A percentile compares a stretch with the other conserved stretches of the same genome.
These are phyloP conservation scores for Megatriorchis doriae DNA, from an alignment of 2,113 vertebrate species.

Conservation along the genomic window DNA sequence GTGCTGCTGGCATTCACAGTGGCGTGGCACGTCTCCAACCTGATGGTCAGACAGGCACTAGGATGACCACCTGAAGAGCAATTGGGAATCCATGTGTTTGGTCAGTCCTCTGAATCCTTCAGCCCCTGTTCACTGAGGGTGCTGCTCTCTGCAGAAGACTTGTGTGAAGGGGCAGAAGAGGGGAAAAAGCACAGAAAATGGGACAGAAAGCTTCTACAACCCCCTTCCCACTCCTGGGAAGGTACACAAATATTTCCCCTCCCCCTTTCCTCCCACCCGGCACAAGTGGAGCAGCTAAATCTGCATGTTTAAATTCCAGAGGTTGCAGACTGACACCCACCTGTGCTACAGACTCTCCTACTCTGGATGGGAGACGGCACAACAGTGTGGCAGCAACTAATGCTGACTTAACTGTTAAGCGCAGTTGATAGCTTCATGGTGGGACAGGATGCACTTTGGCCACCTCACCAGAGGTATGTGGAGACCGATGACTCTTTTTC, in stretches of 20 bases:
- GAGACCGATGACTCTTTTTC: constrained; percentile 7
- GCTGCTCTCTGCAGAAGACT: background rate
- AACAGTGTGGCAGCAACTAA: background rate
- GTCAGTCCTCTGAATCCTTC: background rate
- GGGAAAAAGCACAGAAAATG: background rate
- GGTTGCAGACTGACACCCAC: background rate
- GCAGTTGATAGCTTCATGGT: background rate
- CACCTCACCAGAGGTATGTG: constrained; percentile 32
- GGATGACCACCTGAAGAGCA: background rate
- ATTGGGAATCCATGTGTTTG: background rate
- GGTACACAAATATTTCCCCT: background rate
- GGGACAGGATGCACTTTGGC: constrained; percentile 27
- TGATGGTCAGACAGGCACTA: background rate
- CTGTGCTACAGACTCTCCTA: background rate
- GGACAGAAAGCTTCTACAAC: background rate
- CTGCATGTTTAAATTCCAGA: background rate
- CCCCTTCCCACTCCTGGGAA: background rate
- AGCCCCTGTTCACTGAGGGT: background rate
- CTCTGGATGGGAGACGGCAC: background rate
- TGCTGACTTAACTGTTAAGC: background rate
- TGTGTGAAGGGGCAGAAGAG: background rate
- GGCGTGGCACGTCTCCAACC: background rate
- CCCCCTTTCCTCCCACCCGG: background rate
- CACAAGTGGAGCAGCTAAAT: background rate
- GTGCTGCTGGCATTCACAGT: background rate